Conservation (phyloP, 2,888 invertebrate genomes). For the Apodemia zela region DNA sequence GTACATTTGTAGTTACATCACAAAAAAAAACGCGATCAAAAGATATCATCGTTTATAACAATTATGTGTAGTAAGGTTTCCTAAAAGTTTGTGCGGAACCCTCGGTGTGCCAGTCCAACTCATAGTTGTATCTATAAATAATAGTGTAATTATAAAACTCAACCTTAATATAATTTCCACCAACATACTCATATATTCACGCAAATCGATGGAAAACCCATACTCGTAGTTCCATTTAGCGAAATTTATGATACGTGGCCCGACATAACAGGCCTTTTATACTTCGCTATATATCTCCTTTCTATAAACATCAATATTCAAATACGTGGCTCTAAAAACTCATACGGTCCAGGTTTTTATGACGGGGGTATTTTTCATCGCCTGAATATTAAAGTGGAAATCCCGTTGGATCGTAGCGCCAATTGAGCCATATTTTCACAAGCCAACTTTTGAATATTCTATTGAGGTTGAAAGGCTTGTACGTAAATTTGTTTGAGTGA, state of each 20-base stretch:
- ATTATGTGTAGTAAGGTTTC: too few species aligned
- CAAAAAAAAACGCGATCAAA: too few species aligned
- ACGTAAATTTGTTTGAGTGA: conserved; percentile 48
- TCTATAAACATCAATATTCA: conserved; percentile 74
- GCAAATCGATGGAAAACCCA: conserved; percentile 5
- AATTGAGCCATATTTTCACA: conserved; percentile 71
- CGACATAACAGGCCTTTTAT: conserved; percentile 41
- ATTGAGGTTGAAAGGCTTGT: conserved; percentile 59
- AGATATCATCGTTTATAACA: too few species aligned
- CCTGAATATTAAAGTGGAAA: conserved; percentile 69
- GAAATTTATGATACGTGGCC: conserved; percentile 38
- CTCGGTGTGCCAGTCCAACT: too few species aligned
- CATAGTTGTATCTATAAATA: neutral
- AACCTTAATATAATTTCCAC: neutral
- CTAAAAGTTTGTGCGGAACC: too few species aligned
- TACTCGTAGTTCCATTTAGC: conserved; percentile 39
- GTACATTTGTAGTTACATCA: too few species aligned
- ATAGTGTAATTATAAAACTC: neutral
- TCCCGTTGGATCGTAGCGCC: conserved; percentile 57
- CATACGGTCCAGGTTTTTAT: conserved; percentile 70
- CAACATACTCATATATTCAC: neutral
- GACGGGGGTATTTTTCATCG: conserved; percentile 69
- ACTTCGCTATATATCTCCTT: conserved; percentile 41
- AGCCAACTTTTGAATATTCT: conserved; percentile 69
- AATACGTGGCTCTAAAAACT: conserved; percentile 64